Conservation (phyloP, 1,140 invertebrate species). For the Drosophila mayri region DNA sequence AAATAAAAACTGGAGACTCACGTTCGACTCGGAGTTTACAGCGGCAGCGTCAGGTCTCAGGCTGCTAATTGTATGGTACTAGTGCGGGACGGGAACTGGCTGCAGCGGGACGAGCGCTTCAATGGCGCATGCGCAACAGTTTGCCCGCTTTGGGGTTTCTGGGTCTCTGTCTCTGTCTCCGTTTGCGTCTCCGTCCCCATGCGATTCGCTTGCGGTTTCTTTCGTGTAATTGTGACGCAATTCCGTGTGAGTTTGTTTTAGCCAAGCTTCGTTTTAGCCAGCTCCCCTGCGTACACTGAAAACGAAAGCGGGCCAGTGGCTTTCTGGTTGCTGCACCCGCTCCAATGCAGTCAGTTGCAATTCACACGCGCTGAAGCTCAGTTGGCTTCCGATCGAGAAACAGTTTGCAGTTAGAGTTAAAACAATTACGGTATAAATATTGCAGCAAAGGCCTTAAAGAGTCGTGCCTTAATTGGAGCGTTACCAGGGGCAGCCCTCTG, state of each 20-base stretch:
- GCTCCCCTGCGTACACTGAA: constrained; percentile 54
- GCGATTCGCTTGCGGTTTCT: constrained; percentile 61
- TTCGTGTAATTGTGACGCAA: constrained; percentile 81
- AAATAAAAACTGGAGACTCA: constrained; percentile 22
- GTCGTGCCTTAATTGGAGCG: constrained; percentile 37
- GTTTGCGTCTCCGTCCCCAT: constrained; percentile 9
- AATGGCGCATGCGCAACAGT: constrained; percentile 73
- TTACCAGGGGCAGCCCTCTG: constrained; percentile 27
- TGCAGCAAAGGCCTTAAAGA: constrained; percentile 15
- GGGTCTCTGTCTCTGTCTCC: constrained; percentile 69
- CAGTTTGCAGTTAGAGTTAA: constrained; percentile 16
- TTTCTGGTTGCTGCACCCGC: constrained; percentile 6
- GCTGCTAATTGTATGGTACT: constrained; percentile 34
- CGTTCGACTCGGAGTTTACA: constrained; percentile 37
- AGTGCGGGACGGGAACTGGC: neutral
- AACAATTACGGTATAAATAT: constrained; percentile 41
- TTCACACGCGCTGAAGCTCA: constrained; percentile 58
- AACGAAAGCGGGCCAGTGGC: constrained; percentile 60
- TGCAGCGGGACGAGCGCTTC: constrained; percentile 33
- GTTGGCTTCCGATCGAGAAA: constrained; percentile 52
- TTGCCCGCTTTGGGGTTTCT: constrained; percentile 74
- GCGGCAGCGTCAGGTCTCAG: constrained; percentile 26
- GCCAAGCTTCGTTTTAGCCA: constrained; percentile 51
- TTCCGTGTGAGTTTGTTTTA: constrained; percentile 68
- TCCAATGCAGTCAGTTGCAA: constrained; percentile 52